phyloP scores from a whole-genome alignment of 1,140 invertebrate genomes.

The Drosophila kanapiae region DNA sequence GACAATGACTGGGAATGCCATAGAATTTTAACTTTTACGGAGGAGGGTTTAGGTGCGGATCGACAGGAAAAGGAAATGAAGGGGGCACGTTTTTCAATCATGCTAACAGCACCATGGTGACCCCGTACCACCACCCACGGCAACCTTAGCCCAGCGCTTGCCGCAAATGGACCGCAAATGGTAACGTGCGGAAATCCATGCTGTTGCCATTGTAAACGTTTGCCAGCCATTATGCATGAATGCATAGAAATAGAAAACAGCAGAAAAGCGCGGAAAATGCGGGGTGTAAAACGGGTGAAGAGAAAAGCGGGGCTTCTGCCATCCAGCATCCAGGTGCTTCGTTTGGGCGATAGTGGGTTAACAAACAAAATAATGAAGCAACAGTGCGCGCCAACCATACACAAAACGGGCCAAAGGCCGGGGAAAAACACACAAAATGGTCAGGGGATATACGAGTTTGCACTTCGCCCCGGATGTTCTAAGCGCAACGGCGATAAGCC shows the following conservation, averaged over 20 bases:
- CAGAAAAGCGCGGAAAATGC: conserved; percentile 8
- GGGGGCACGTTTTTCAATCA: conserved; percentile 79
- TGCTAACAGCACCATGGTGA: conserved; percentile 72
- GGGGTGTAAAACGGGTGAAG: background rate
- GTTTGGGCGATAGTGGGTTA: conserved; percentile 30
- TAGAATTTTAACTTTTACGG: conserved; percentile 65
- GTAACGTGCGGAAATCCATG: conserved; percentile 77
- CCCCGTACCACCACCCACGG: conserved; percentile 5
- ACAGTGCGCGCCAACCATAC: conserved; percentile 32
- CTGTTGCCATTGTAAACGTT: conserved; percentile 79
- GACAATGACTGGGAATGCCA: conserved; percentile 65
- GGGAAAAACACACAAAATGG: conserved; percentile 18
- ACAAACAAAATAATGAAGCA: conserved; percentile 78
- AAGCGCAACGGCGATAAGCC: conserved; percentile 19
- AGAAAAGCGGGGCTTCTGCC: background rate
- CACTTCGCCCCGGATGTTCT: conserved; percentile 14
- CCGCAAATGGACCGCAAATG: conserved; percentile 81
- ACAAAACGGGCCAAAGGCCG: conserved; percentile 59
- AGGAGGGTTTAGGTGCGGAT: background rate
- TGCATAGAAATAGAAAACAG: conserved; percentile 70
- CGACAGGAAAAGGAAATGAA: conserved; percentile 28
- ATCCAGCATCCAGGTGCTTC: conserved; percentile 31
- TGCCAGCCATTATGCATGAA: conserved; percentile 78
- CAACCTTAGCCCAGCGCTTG: conserved; percentile 14
- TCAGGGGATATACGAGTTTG: conserved; percentile 28